Percentiles rank a stretch among this genome's conserved stretches.
These are phyloP conservation scores for Heterochromis multidens DNA, from an alignment of 2,113 vertebrate genomes.

Conservation along the genomic window DNA sequence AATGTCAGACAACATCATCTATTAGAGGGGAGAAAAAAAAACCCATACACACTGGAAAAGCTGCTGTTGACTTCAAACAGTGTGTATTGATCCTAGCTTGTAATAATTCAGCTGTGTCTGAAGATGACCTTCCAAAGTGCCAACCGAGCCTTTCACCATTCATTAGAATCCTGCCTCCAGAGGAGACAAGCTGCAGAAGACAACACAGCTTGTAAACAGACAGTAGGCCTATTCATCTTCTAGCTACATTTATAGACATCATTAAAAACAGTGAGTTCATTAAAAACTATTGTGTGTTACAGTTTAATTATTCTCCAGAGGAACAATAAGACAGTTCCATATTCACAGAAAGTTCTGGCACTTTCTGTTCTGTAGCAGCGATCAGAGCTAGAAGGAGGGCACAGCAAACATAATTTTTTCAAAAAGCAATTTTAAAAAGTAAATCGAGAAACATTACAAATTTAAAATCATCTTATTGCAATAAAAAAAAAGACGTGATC, in stretches of 20 bases:
- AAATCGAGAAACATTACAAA: background rate
- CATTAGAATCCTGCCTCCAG: background rate
- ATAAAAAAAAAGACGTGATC: background rate
- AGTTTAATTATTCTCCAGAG: slow-evolving; percentile 29
- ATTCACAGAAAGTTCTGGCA: background rate
- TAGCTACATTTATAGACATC: background rate
- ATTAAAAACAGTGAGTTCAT: slow-evolving; percentile 5
- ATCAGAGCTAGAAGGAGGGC: background rate
- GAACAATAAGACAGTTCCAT: background rate
- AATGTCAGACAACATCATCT: background rate
- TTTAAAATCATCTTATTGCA: background rate
- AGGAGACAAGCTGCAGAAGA: background rate
- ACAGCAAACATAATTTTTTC: background rate
- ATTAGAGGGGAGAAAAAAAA: background rate
- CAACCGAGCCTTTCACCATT: background rate
- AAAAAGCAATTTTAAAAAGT: background rate
- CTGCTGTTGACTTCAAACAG: background rate
- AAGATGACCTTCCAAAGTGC: slow-evolving; percentile 28
- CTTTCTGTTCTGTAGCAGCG: background rate
- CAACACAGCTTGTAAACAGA: slow-evolving; percentile 8
- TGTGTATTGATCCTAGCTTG: background rate
- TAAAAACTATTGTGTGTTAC: background rate
- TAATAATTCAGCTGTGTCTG: slow-evolving; percentile 13
- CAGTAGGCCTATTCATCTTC: background rate
- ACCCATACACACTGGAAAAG: background rate